Evolutionary conservation across 2,113 vertebrate genomes (phyloP).

Genomic region (Crotalus viridis): DNA sequence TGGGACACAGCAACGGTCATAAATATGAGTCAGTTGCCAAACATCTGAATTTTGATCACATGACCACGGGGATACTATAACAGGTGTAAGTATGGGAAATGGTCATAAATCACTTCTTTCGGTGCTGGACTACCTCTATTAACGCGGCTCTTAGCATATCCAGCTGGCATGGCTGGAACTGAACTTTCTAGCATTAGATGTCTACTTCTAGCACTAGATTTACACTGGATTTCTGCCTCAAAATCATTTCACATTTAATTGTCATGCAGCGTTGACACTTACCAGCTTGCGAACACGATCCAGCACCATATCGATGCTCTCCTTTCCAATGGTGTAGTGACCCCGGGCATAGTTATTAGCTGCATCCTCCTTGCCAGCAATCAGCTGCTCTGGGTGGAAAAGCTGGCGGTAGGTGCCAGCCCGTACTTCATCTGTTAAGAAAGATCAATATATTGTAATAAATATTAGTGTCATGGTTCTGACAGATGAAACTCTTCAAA

Average conservation of each 20-base stretch:
- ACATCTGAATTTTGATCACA: too few species aligned
- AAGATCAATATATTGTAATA: neutral
- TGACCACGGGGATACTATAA: too few species aligned
- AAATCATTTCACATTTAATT: neutral
- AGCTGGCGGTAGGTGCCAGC: slow-evolving; percentile 74
- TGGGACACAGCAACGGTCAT: too few species aligned
- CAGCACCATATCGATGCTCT: slow-evolving; percentile 77
- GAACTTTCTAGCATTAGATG: neutral
- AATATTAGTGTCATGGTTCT: neutral
- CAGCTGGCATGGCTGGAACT: neutral
- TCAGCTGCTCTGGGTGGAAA: slow-evolving; percentile 79
- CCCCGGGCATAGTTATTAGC: slow-evolving; percentile 81
- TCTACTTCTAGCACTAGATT: neutral
- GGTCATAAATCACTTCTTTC: too few species aligned
- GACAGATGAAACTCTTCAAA: too few species aligned
- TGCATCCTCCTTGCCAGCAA: slow-evolving; percentile 79
- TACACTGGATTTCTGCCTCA: neutral
- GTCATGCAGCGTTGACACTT: slow-evolving; percentile 1
- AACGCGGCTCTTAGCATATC: neutral
- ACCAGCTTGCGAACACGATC: slow-evolving; percentile 80
- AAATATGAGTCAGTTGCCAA: too few species aligned
- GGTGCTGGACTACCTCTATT: too few species aligned
- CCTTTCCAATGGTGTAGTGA: slow-evolving; percentile 81
- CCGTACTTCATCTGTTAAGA: slow-evolving; percentile 74
- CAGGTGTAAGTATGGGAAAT: too few species aligned